phyloP scores from a whole-genome alignment of 2,797 vertebrate genomes.

The Hoplostethus mediterraneus region DNA sequence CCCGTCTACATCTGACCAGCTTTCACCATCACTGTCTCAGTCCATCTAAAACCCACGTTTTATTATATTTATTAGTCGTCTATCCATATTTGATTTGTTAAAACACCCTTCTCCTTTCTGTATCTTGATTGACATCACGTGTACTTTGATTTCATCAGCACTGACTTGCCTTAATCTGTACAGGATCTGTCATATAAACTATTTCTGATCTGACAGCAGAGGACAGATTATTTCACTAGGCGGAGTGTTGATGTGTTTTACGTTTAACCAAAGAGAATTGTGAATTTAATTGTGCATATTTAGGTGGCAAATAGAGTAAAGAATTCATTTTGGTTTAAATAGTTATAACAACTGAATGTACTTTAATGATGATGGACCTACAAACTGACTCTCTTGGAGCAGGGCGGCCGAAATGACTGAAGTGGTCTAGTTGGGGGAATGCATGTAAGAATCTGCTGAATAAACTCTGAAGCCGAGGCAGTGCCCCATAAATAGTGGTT shows the following conservation, averaged over 20 bases:
- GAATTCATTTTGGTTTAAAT: slow-evolving; percentile 79
- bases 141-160: slow-evolving; percentile 18
- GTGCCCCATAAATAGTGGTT: not conserved
- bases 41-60: slow-evolving; percentile 6
- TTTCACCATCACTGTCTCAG: slow-evolving; percentile 5
- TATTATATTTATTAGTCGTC: slow-evolving; percentile 23
- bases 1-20: slow-evolving; percentile 83
- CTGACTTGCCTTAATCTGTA: slow-evolving; percentile 84
- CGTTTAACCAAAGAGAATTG: slow-evolving; percentile 79
- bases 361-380: slow-evolving; percentile 74
- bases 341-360: slow-evolving; percentile 80
- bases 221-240: slow-evolving; percentile 69
- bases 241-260: slow-evolving; percentile 66
- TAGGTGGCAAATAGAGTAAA: slow-evolving; percentile 81
- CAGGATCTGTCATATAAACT: slow-evolving; percentile 62
- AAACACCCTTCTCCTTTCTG: slow-evolving; percentile 36
- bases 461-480: slow-evolving; percentile 57
- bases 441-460: slow-evolving; percentile 70
- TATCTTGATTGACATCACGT: slow-evolving; percentile 62
- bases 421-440: slow-evolving; percentile 28
- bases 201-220: slow-evolving; percentile 52
- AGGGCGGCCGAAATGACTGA: slow-evolving; percentile 24
- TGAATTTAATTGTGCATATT: slow-evolving; percentile 82
- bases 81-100: slow-evolving; percentile 30
- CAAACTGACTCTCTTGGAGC: slow-evolving; percentile 23